phyloP scores from a whole-genome alignment of 2,888 invertebrate species.

The Dicyrtoma fusca region DNA sequence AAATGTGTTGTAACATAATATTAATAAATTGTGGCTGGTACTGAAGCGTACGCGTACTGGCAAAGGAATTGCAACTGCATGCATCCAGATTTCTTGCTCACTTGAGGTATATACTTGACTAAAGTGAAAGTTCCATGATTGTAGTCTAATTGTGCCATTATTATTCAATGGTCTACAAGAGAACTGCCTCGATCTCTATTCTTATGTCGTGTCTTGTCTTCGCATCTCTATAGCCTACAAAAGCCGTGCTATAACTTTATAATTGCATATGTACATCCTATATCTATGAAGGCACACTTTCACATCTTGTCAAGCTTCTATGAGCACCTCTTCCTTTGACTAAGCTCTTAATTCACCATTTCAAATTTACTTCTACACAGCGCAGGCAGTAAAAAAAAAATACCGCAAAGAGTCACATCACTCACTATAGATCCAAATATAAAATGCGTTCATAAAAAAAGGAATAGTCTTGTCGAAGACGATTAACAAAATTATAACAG shows the following conservation, averaged over 20 bases:
- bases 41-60: constrained; percentile 12
- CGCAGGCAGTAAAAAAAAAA: background rate
- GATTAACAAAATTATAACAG: too few relatives aligned
- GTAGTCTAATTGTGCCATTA: constrained; percentile 42
- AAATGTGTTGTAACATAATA: constrained; percentile 27
- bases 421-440: background rate
- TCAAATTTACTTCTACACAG: background rate
- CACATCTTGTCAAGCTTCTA: constrained; percentile 21
- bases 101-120: constrained; percentile 10
- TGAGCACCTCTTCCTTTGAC: background rate
- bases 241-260: too few relatives aligned
- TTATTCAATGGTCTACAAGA: constrained; percentile 37
- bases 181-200: constrained; percentile 15
- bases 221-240: constrained; percentile 10
- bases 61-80: constrained; percentile 12
- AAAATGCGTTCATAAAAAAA: background rate
- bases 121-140: constrained; percentile 42
- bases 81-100: background rate
- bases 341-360: background rate
- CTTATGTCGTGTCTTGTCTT: constrained; percentile 9
- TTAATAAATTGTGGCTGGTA: constrained; percentile 31
- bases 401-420: background rate
- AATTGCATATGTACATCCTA: background rate
- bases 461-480: too few relatives aligned
- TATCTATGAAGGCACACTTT: background rate